These are phyloP conservation scores for Myathropa florea DNA, from an alignment of 2,888 invertebrate genomes.

Conservation along the genomic window DNA sequence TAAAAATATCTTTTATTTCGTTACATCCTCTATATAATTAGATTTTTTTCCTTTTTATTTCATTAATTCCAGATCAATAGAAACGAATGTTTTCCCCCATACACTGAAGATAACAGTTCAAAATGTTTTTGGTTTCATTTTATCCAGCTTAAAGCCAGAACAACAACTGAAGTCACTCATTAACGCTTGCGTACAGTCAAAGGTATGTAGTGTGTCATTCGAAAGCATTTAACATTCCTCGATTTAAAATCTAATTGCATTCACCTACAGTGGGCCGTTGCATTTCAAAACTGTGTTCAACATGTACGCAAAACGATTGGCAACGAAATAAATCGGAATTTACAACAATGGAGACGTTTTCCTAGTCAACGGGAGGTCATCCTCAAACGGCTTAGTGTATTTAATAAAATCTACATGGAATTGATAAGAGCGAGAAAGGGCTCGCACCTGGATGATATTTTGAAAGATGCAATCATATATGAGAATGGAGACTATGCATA, in stretches of 20 bases:
- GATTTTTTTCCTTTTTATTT: background rate
- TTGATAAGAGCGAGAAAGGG: constrained; percentile 30
- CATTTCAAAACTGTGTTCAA: constrained; percentile 51
- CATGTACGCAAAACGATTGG: constrained; percentile 32
- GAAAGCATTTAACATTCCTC: background rate
- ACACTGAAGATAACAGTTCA: constrained; percentile 39
- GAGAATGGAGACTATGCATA: constrained; percentile 21
- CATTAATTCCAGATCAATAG: constrained; percentile 29
- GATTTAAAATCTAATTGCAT: background rate
- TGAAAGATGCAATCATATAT: constrained; percentile 41
- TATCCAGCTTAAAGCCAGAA: constrained; percentile 44
- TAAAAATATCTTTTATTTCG: no score
- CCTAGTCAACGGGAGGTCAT: background rate
- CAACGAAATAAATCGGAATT: constrained; percentile 38
- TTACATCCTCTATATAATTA: background rate
- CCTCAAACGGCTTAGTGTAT: constrained; percentile 15
- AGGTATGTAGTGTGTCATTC: constrained; percentile 10
- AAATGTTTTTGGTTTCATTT: constrained; percentile 54
- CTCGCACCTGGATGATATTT: constrained; percentile 33
- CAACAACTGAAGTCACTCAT: constrained; percentile 44
- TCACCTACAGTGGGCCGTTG: constrained; percentile 7
- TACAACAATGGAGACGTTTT: constrained; percentile 13
- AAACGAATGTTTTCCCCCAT: constrained; percentile 39
- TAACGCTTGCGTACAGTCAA: constrained; percentile 46
- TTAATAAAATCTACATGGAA: constrained; percentile 39